Conservation (phyloP, 2,888 invertebrate genomes). For the Heterodera filipjevi region DNA sequence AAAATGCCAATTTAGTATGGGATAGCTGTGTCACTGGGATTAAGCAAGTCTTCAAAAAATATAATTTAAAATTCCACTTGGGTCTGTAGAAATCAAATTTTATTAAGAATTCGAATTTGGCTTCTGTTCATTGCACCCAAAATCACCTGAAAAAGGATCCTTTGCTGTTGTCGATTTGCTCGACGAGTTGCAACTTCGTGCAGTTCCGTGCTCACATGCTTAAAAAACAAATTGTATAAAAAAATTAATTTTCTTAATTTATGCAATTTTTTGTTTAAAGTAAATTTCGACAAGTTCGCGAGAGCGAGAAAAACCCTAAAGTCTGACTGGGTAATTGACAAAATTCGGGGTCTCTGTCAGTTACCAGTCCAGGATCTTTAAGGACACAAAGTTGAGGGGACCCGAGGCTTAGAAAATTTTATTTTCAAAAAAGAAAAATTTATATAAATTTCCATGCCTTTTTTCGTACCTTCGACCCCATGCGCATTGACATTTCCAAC, state of each 20-base stretch:
- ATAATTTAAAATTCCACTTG: constrained; percentile 14
- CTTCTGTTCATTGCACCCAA: too few relatives aligned
- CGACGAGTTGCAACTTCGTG: constrained; percentile 56
- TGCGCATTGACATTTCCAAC: constrained; percentile 63
- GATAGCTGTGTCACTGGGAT: too few relatives aligned
- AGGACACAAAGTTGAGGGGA: too few relatives aligned
- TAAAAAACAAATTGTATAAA: too few relatives aligned
- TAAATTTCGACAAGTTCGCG: not conserved
- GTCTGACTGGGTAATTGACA: too few relatives aligned
- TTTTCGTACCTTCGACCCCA: constrained; percentile 52
- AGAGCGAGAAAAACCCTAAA: not conserved
- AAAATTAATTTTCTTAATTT: not conserved
- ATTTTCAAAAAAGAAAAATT: not conserved
- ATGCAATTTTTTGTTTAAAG: not conserved
- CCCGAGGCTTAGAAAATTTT: too few relatives aligned
- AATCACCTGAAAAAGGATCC: constrained; percentile 59
- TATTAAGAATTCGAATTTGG: too few relatives aligned
- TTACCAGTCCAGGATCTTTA: too few relatives aligned
- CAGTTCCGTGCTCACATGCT: constrained; percentile 49
- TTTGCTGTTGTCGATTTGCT: constrained; percentile 61
- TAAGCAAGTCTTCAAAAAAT: too few relatives aligned
- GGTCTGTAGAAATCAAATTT: not conserved
- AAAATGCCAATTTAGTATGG: too few relatives aligned
- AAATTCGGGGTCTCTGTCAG: too few relatives aligned
- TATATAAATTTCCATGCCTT: not conserved